Percentiles rank a stretch among this genome's conserved stretches.
Conservation (phyloP, 1,140 invertebrate genomes). For the Polyergus mexicanus region DNA sequence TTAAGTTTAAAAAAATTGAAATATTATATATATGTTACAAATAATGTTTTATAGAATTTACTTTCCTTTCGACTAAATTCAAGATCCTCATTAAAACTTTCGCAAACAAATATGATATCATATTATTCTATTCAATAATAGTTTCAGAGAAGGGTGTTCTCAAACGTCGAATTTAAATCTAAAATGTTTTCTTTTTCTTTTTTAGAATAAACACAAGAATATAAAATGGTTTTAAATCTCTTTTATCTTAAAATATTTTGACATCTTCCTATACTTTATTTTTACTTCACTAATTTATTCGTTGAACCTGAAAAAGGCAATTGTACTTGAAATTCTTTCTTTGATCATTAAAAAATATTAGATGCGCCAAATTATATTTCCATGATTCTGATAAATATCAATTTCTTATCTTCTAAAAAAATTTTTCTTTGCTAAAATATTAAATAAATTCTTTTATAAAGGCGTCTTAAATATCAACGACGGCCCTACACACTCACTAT, state of each 20-base stretch:
- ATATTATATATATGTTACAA: neutral
- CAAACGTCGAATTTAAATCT: neutral
- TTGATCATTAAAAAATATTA: neutral
- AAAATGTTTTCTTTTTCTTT: too few relatives aligned
- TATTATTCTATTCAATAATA: too few relatives aligned
- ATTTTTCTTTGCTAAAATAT: conserved; percentile 12
- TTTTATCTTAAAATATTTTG: conserved; percentile 5
- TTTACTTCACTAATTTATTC: conserved; percentile 8
- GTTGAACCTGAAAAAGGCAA: conserved; percentile 7
- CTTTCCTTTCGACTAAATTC: neutral
- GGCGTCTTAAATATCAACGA: conserved; percentile 5
- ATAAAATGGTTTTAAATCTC: neutral
- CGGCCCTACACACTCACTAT: conserved; percentile 60
- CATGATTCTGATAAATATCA: neutral
- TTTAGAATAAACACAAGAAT: conserved; percentile 11
- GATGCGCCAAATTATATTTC: conserved; percentile 1
- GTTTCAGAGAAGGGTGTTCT: neutral
- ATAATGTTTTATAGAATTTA: neutral
- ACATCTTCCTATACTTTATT: neutral
- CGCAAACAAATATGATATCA: too few relatives aligned
- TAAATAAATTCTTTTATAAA: conserved; percentile 30
- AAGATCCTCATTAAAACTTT: neutral
- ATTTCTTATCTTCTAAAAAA: neutral
- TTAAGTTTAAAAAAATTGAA: conserved; percentile 2
- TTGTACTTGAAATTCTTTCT: conserved; percentile 30